These are phyloP conservation scores for Scaeva pyrastri DNA, from an alignment of 2,888 invertebrate genomes.

Conservation along the genomic window DNA sequence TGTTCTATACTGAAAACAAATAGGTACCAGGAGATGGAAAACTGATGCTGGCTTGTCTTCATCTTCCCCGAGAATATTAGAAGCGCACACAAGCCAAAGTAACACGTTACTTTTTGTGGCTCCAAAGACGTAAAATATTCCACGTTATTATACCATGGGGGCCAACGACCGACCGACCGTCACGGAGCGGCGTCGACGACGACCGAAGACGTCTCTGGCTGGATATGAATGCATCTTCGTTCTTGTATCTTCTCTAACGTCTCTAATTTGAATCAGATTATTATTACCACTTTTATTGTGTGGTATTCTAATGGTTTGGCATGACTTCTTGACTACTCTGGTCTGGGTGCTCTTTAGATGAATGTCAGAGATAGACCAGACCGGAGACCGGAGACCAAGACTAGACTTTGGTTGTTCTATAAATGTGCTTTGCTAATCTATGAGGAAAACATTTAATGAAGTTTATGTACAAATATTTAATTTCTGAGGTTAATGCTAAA, in stretches of 20 bases:
- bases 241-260: slow-evolving; percentile 60
- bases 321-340: slow-evolving; percentile 23
- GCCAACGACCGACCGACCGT: too few relatives aligned
- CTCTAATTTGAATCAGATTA: slow-evolving; percentile 72
- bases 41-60: slow-evolving; percentile 23
- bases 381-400: not conserved
- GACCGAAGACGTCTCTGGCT: slow-evolving; percentile 29
- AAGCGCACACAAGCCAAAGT: slow-evolving; percentile 13
- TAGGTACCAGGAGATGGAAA: slow-evolving; percentile 36
- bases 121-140: slow-evolving; percentile 29
- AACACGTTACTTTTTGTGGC: slow-evolving; percentile 35
- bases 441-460: slow-evolving; percentile 50
- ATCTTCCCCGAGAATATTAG: slow-evolving; percentile 30
- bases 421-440: slow-evolving; percentile 19
- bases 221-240: slow-evolving; percentile 54
- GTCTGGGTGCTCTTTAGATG: slow-evolving; percentile 29
- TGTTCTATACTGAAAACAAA: slow-evolving; percentile 63
- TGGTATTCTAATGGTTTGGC: slow-evolving; percentile 64
- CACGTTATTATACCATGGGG: slow-evolving; percentile 45
- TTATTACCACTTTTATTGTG: slow-evolving; percentile 72
- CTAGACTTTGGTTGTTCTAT: too few relatives aligned
- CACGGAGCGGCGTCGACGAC: too few relatives aligned
- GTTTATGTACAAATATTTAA: slow-evolving; percentile 35
- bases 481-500: slow-evolving; percentile 49
- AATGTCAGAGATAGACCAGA: slow-evolving; percentile 24